phyloP scores from a whole-genome alignment of 2,888 invertebrate genomes.

The Tolmerus cingulatus region DNA sequence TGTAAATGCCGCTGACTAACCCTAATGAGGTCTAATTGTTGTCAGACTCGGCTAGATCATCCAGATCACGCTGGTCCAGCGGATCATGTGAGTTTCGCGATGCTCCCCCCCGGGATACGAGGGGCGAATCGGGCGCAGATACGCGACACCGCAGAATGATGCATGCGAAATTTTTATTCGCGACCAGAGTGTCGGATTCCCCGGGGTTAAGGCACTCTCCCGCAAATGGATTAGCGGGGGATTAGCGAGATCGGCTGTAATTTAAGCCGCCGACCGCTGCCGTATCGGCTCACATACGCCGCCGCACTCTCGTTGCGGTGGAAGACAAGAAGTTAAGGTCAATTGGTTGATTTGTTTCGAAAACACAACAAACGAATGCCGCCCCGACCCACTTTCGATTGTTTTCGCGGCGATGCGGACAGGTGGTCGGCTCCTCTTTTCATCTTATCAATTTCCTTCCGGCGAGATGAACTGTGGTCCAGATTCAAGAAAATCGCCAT shows the following conservation, averaged over 20 bases:
- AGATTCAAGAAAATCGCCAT: not conserved
- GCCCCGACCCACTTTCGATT: not conserved
- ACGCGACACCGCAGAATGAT: not conserved
- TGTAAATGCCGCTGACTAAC: not conserved
- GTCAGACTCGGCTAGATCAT: not conserved
- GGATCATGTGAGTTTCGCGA: not conserved
- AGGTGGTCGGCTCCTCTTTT: not conserved
- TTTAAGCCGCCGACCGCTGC: not conserved
- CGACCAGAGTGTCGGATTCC: not conserved
- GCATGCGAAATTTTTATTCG: not conserved
- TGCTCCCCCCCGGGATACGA: not conserved
- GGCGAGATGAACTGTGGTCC: not conserved
- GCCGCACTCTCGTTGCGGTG: not conserved
- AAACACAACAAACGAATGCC: not conserved
- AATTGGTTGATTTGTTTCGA: not conserved
- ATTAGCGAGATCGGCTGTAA: not conserved
- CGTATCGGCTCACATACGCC: not conserved
- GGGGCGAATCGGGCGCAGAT: not conserved
- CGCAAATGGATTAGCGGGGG: not conserved
- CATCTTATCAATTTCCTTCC: not conserved
- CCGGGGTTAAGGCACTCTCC: not conserved
- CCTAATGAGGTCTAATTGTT: not conserved
- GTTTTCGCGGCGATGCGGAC: not conserved
- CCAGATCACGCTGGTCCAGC: not conserved
- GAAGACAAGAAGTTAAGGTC: not conserved